Base-by-base conservation (phyloP, 2,797 vertebrate species). In the Microcaecilia unicolor region DNA sequence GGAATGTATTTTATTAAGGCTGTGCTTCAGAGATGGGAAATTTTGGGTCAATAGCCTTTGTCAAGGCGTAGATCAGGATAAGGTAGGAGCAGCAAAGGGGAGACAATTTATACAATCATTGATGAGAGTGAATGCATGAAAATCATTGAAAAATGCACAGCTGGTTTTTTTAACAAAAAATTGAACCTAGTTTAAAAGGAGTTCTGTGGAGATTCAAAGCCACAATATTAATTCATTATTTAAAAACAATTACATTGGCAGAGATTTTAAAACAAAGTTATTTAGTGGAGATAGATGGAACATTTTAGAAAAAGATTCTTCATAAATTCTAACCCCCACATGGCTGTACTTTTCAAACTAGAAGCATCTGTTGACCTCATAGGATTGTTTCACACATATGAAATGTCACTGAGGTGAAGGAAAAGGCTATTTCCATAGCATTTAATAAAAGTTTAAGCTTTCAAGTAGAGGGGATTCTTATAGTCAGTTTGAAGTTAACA, bases 1-100 rank as follows among this genome's bases (percentile, higher is more conserved):
- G 59, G 72, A 84, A 78, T 75, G 67, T 61, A 58, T 37, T 70
- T 82, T 70, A 77, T 54, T 80, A 69, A 80, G 58, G 73, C 79
- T 80, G 83, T 87, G 86, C 81, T 86, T 88, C 70, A 46, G 58
- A 76, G 64, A 63, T 34, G 70, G 59, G 54, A 80, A 68, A 59
- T 64, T 64, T 63, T 76, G 80, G 78, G 41, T 69, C 58, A 54
- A 35, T 58, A 69, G 77, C 72, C 80, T 78, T 74, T 42, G 34
- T 48, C 57, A 80, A 84, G 78, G 78, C 78, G 80, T 74, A 63
- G 43, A 76, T 58, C 25, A 46, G 48, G 48, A 63, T 58, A 15
- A 65, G 47, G 52, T 59, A 39, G 74, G 74, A 77, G 83, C 80
- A 81, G 76, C 76, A 59, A 56, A 72, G 48, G 58, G 39, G 57